Evolutionary conservation across 2,797 vertebrate species (phyloP), one percentile per base, ranked within the genome.

Genomic region (Molossus molossus): DNA sequence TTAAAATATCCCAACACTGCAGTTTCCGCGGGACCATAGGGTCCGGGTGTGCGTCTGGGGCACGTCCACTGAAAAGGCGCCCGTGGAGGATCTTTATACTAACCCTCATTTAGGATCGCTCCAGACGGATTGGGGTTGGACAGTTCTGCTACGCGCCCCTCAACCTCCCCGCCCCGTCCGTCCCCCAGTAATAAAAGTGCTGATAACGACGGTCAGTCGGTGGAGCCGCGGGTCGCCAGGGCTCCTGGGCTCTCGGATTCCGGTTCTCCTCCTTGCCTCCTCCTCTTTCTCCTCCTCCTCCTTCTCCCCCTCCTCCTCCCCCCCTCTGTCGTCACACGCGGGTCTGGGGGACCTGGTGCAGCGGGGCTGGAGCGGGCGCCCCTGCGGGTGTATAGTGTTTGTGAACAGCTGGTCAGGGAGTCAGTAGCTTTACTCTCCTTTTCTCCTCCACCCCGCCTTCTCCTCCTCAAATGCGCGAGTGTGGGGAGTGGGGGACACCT

Each of bases 311-410:
- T 58, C 79, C 58, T 8, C 62, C 20, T 33, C 18, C 50, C 5
- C 81, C 60, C 23, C 75, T 97, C 69, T 96, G 93, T 95, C 94
- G 95, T 97, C 96, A 97, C 88, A 18, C 91, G 87, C 95, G 94
- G 92, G 96, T 96, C 93, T 95, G 97, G 96, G 95, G 97, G 96
- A 96, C 94, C 95, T 96, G 85, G 93, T 70, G 95, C 87, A 60
- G 97, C 83, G 72, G 91, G 91, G 87, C 85, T 88, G 95, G 77
- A 83, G 88, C 96, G 73, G 87, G 96, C 79, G 92, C 91, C 92
- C 96, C 96, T 67, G 96, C 45, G 95, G 91, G 91, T 60, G 62
- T 81, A 58, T 91, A 94, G 73, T 94, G 92, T 92, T 95, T 93
- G 96, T 65, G 75, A 96, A 96, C 85, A 73, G 90, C 92, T 96